Conservation (phyloP, 2,888 invertebrate species). For the Autographa gamma region DNA sequence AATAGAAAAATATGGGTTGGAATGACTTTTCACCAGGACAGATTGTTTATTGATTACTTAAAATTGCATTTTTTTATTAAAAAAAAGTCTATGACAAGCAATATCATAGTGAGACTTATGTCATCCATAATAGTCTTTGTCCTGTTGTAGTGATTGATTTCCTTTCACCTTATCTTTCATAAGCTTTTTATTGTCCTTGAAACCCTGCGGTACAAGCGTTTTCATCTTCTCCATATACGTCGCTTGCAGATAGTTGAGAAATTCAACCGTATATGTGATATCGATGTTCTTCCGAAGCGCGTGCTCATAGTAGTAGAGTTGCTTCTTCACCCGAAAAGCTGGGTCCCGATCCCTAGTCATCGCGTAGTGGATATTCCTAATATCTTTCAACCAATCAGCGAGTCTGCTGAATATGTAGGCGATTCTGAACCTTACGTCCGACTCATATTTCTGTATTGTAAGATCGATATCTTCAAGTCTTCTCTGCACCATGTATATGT, state of each 20-base stretch:
- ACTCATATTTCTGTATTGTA: slow-evolving; percentile 35
- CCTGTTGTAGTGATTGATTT: no score
- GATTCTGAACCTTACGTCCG: slow-evolving; percentile 53
- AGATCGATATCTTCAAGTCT: slow-evolving; percentile 51
- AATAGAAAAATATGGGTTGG: no score
- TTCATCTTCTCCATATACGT: slow-evolving; percentile 8
- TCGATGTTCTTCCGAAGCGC: slow-evolving; percentile 61
- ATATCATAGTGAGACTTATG: no score
- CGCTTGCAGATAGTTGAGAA: slow-evolving; percentile 48
- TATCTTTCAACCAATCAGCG: slow-evolving; percentile 58
- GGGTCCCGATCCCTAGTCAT: not conserved
- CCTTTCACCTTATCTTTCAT: not conserved
- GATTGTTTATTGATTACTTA: no score
- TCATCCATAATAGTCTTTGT: no score
- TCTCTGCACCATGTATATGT: slow-evolving; percentile 62
- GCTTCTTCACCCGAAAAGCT: slow-evolving; percentile 22
- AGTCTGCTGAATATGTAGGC: slow-evolving; percentile 59
- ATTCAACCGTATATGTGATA: slow-evolving; percentile 66
- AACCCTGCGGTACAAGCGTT: not conserved
- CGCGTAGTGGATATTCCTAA: slow-evolving; percentile 45
- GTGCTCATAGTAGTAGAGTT: slow-evolving; percentile 61
- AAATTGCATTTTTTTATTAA: no score
- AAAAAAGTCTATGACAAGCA: no score
- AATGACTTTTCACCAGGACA: no score
- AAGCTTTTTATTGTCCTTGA: not conserved